These are phyloP conservation scores for Homarus americanus DNA, from an alignment of 1,140 invertebrate genomes.

Conservation along the genomic window DNA sequence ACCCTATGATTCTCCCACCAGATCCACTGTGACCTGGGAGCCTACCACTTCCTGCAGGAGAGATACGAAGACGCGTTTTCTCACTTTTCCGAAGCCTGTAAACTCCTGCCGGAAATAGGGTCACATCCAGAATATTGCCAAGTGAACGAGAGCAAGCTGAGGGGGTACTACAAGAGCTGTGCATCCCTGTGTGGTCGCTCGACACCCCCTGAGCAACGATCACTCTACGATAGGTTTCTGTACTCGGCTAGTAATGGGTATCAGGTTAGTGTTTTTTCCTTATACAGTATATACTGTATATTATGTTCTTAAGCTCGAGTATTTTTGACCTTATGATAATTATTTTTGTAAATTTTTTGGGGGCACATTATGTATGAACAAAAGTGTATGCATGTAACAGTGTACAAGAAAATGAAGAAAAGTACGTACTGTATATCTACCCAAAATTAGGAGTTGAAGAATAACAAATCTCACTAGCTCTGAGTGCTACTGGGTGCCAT, in stretches of 20 bases:
- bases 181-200: slow-evolving; percentile 52
- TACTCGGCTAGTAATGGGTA: slow-evolving; percentile 31
- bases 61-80: slow-evolving; percentile 62
- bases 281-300: too few relatives aligned
- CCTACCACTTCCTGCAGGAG: slow-evolving; percentile 65
- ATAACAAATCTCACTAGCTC: too few relatives aligned
- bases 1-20: slow-evolving; percentile 11
- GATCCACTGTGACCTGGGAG: slow-evolving; percentile 65
- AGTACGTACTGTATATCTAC: too few relatives aligned
- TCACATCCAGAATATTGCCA: slow-evolving; percentile 51
- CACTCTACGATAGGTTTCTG: slow-evolving; percentile 49
- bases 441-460: too few relatives aligned
- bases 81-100: slow-evolving; percentile 58
- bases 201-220: slow-evolving; percentile 47
- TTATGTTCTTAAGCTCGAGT: too few relatives aligned
- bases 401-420: too few relatives aligned
- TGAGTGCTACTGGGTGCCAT: too few relatives aligned
- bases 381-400: too few relatives aligned
- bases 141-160: slow-evolving; percentile 44
- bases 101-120: slow-evolving; percentile 47
- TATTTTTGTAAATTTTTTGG: too few relatives aligned
- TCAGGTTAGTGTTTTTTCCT: slow-evolving; percentile 37
- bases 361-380: too few relatives aligned
- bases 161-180: slow-evolving; percentile 60
- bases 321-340: too few relatives aligned